Conservation (phyloP, 2,888 invertebrate genomes). For the Tigriopus californicus region DNA sequence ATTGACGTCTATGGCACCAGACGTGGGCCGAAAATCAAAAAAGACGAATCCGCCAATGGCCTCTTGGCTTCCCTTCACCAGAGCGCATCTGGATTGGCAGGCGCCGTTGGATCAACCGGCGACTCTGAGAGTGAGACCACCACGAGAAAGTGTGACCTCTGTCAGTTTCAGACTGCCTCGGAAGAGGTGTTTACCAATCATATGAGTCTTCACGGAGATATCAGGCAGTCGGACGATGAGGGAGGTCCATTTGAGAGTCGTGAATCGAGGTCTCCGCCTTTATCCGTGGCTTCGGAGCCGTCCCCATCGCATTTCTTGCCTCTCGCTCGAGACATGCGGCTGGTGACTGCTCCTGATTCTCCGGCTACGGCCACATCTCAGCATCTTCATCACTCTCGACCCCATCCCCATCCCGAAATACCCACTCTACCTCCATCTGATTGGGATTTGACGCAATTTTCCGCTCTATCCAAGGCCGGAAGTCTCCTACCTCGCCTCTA, state of each 20-base stretch:
- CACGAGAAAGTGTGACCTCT: slow-evolving; percentile 26
- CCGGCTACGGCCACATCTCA: no score
- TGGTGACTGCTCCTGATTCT: no score
- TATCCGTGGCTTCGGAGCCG: no score
- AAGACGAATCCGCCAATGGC: slow-evolving; percentile 22
- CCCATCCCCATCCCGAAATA: background rate
- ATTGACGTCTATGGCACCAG: slow-evolving; percentile 80
- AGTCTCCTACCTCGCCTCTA: slow-evolving; percentile 1
- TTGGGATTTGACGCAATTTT: background rate
- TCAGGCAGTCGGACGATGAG: slow-evolving; percentile 12
- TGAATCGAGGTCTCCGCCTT: no score
- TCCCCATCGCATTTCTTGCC: no score
- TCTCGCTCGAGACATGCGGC: no score
- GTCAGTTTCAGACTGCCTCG: slow-evolving; percentile 26
- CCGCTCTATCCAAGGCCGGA: background rate
- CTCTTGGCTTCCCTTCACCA: slow-evolving; percentile 6
- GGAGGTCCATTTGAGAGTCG: no score
- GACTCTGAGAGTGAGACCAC: background rate
- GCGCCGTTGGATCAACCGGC: background rate
- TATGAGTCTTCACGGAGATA: slow-evolving; percentile 26
- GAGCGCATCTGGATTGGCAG: background rate
- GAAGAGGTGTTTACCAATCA: slow-evolving; percentile 27
- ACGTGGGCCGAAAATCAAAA: slow-evolving; percentile 50
- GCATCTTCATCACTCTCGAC: background rate
- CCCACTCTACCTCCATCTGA: background rate